Evolutionary conservation across 1,140 invertebrate species (phyloP), one percentile per base, ranked within the genome.

Genomic region (Linepithema humile): DNA sequence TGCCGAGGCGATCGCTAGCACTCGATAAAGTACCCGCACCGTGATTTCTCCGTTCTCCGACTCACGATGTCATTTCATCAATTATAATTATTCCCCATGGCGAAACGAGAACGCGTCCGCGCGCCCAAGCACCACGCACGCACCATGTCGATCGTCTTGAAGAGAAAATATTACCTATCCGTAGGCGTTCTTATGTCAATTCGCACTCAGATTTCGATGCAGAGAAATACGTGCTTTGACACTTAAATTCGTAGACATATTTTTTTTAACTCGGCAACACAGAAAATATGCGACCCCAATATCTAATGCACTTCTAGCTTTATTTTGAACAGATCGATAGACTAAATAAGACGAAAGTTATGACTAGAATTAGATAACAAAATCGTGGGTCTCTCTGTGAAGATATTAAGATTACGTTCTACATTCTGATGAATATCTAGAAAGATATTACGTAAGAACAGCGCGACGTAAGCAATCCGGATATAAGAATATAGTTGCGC

Each of bases 11-110:
- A 91, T 91, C 84, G 64, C 85, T 73, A 86, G 50, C 53, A 40
- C 29, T 48, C 74, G 90, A 91, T 90, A 90, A 82, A 75, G 40
- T 48, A n/a, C n/a, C n/a, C n/a, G n/a, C n/a, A n/a, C n/a, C n/a
- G n/a, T n/a, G n/a, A n/a, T n/a, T n/a, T n/a, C 38, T 12, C 29
- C 43, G 82, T 38, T 67, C 67, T 72, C 35, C 62, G 2, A 55
- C 50, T 29, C 65, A 53, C 86, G 64, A 80, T 90, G 89, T 90
- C 90, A 89, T 91, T 91, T 90, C 87, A 90, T 90, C 88, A 90
- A 91, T 91, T 91, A 90, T 88, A 87, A 85, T 67, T 78, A 85
- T 59, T 74, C 70, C 72, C 75, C 60, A 86, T 86, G 70, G 59
- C 75, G 67, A 88, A 64, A 40, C 1, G 29, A 45, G 35, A 65